Evolutionary conservation across 2,888 invertebrate species (phyloP).

Genomic region (Parasteatoda lunata): DNA sequence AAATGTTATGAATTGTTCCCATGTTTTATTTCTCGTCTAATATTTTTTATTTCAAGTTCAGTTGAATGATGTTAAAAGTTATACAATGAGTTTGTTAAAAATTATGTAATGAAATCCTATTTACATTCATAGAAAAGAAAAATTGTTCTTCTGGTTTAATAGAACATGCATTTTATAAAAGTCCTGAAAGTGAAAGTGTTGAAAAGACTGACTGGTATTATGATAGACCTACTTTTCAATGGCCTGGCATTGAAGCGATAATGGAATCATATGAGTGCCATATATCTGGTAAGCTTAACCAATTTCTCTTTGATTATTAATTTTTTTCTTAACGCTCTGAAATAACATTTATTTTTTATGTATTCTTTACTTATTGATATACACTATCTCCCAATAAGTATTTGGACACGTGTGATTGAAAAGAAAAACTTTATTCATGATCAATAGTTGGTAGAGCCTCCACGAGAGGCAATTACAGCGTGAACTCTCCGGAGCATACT

Average conservation of each 20-base stretch:
- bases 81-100: background rate
- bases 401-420: too few species aligned
- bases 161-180: conserved; percentile 39
- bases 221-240: conserved; percentile 66
- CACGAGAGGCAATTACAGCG: too few species aligned
- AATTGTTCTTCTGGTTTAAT: conserved; percentile 16
- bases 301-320: background rate
- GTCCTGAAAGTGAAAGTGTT: conserved; percentile 6
- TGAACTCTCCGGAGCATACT: too few species aligned
- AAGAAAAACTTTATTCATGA: too few species aligned
- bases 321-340: background rate
- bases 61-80: too few species aligned
- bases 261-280: conserved; percentile 74
- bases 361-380: background rate
- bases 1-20: too few species aligned
- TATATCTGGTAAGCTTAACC: conserved; percentile 58
- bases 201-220: conserved; percentile 39
- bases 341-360: background rate
- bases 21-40: too few species aligned
- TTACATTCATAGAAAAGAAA: conserved; percentile 35
- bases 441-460: too few species aligned
- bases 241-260: conserved; percentile 75
- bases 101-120: background rate
- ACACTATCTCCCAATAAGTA: too few species aligned
- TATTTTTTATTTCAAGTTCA: too few species aligned